Conservation (phyloP, 2,888 invertebrate species). For the Hemithea aestivaria region DNA sequence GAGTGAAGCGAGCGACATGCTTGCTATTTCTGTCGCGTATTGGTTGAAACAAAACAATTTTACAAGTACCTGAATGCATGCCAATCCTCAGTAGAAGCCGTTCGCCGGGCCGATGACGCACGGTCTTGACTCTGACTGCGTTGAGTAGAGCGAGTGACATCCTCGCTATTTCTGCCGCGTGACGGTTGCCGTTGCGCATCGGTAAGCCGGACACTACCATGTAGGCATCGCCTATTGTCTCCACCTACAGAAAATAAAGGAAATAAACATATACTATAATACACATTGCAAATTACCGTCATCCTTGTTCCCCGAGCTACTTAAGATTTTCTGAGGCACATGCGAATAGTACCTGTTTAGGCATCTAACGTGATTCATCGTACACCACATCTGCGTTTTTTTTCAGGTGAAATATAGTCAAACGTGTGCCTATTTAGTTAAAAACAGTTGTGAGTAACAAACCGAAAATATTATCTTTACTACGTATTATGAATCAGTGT, state of each 20-base stretch:
- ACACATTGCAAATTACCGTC: too few species aligned
- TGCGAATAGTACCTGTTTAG: too few species aligned
- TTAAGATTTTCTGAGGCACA: too few species aligned
- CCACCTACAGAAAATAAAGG: conserved; percentile 80
- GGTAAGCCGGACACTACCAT: conserved; percentile 96
- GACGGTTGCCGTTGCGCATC: conserved; percentile 91
- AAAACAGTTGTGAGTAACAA: too few species aligned
- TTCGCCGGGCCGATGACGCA: conserved; percentile 93
- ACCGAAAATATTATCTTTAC: too few species aligned
- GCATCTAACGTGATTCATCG: too few species aligned
- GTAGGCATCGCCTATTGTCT: conserved; percentile 91
- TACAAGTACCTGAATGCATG: conserved; percentile 93
- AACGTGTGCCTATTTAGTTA: too few species aligned
- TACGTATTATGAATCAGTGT: too few species aligned
- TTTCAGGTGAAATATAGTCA: too few species aligned
- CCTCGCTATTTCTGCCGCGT: conserved; percentile 95
- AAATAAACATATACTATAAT: not conserved
- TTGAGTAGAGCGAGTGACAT: conserved; percentile 93
- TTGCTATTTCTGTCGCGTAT: conserved; percentile 96
- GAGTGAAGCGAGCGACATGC: conserved; percentile 93
- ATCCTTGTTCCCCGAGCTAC: too few species aligned
- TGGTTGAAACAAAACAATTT: too few species aligned
- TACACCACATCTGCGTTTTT: too few species aligned
- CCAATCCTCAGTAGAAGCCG: conserved; percentile 95
- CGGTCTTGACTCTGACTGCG: conserved; percentile 92